Percentiles rank a stretch among this genome's conserved stretches.
These are phyloP conservation scores for Agriopis leucophaearia DNA, from an alignment of 2,888 invertebrate genomes.

Conservation along the genomic window DNA sequence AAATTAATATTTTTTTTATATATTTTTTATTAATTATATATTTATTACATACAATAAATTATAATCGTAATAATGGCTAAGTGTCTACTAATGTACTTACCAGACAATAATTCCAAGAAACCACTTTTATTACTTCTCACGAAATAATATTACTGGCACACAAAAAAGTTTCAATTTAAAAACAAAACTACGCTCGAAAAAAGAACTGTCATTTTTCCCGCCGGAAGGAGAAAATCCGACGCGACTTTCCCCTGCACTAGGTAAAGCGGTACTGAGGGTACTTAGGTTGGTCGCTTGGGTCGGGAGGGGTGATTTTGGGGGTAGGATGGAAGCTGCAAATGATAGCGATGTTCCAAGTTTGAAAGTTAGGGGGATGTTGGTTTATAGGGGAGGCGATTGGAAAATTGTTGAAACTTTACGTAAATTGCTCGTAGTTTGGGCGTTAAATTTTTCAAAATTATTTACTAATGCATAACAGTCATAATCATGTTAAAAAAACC, in stretches of 20 bases:
- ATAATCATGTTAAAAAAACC: too few relatives aligned
- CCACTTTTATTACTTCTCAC: conserved; percentile 24
- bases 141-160: conserved; percentile 15
- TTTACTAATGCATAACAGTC: too few relatives aligned
- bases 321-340: conserved; percentile 59
- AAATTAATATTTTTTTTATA: too few relatives aligned
- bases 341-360: conserved; percentile 67
- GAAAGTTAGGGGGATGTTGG: conserved; percentile 54
- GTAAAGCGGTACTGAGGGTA: conserved; percentile 64
- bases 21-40: neutral
- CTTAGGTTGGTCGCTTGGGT: conserved; percentile 30
- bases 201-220: conserved; percentile 64
- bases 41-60: neutral
- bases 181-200: conserved; percentile 55
- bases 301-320: conserved; percentile 30
- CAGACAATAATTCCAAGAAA: conserved; percentile 24
- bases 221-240: conserved; percentile 37
- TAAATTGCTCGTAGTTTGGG: conserved; percentile 14
- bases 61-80: neutral
- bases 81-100: conserved; percentile 27
- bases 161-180: conserved; percentile 39
- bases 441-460: neutral
- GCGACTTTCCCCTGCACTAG: conserved; percentile 56
- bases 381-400: conserved; percentile 45
- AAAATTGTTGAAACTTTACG: conserved; percentile 25